Evolutionary conservation across 2,797 vertebrate species (phyloP), one percentile per base, ranked within the genome.

Genomic region (Balearica regulorum): DNA sequence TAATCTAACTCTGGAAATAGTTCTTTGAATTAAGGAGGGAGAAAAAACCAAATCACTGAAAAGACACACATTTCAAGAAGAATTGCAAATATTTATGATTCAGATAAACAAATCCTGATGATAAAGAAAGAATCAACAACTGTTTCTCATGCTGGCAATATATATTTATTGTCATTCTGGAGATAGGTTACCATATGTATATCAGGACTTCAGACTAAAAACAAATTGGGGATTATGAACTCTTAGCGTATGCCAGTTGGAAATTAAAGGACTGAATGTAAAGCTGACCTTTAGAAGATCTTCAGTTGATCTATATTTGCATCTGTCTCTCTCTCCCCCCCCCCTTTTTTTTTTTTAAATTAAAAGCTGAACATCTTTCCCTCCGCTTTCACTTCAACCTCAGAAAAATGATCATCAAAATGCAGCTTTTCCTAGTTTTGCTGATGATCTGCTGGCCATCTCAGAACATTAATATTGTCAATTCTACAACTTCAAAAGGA

Each of bases 161-260:
- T 15, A 39, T 87, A 94, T 98, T 98, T 98, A 98, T 98, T 98
- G 75, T 94, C 54, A 95, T 77, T 97, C 31, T 93, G 87, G 79
- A 97, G 82, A 96, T 61, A 95, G 94, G 57, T 97, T 97, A 97
- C 91, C 94, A 95, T 94, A 73, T 79, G 83, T 81, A 70, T 93
- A 96, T 75, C 85, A 96, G 54, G 65, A 94, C 14, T 90, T 94
- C 71, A 95, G 80, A 72, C 29, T 65, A 41, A 94, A 92, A 94
- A 13, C 81, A 89, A 83, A 90, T 3, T 0, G 2, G 2, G 49
- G 71, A 89, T 82, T 86, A 94, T 68, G 29, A 87, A 80, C 54
- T 53, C n/a, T 84, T 90, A 87, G 54, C 83, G 93, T 94, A 93
- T 37, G 82, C 51, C 84, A 97, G 79, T 89, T 94, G 90, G 71